Evolutionary conservation across 2,797 vertebrate genomes (phyloP).

Genomic region (Lepus oiostolus): DNA sequence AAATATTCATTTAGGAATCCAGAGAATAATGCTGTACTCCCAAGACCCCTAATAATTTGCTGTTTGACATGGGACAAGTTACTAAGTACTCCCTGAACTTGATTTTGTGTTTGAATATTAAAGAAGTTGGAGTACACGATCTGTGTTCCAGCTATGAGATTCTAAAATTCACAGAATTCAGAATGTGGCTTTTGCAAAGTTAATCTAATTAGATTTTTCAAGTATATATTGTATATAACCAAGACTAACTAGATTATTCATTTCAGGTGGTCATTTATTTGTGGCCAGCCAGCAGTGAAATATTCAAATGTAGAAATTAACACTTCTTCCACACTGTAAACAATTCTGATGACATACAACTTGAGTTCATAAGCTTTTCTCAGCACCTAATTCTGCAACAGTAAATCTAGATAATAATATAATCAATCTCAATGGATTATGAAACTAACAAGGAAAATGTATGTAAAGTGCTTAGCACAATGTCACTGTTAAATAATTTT

Average conservation of each 20-base stretch:
- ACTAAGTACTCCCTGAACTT: constrained; percentile 14
- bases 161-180: constrained; percentile 30
- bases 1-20: background rate
- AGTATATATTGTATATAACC: background rate
- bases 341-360: background rate
- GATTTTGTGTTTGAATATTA: background rate
- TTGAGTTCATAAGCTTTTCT: constrained; percentile 34
- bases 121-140: background rate
- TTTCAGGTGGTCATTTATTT: constrained; percentile 50
- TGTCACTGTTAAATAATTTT: background rate
- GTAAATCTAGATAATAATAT: constrained; percentile 39
- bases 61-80: constrained; percentile 18
- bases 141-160: background rate
- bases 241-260: constrained; percentile 55
- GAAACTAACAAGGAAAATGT: constrained; percentile 8
- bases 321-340: constrained; percentile 54
- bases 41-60: background rate
- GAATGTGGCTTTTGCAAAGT: background rate
- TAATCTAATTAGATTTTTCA: constrained; percentile 20
- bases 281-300: background rate
- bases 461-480: background rate
- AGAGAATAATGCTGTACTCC: background rate
- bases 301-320: background rate
- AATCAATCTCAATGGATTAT: background rate
- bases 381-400: constrained; percentile 45